Evolutionary conservation across 2,888 invertebrate species (phyloP).

Genomic region (Anorthoa munda): DNA sequence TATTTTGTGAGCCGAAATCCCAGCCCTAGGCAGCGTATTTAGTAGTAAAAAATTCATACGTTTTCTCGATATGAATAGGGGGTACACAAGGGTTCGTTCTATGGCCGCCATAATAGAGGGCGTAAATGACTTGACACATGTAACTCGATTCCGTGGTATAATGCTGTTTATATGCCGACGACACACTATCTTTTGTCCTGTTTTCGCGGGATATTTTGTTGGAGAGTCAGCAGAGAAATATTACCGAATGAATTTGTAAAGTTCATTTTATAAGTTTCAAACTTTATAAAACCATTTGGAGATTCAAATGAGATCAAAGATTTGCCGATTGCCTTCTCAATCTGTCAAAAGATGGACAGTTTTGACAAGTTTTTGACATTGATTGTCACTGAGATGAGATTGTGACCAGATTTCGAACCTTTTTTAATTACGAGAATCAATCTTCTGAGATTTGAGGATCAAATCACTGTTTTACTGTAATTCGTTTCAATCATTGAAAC

Average conservation of each 20-base stretch:
- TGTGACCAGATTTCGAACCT: neutral
- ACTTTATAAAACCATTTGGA: no score
- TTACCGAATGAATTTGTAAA: neutral
- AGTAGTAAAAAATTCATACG: slow-evolving; percentile 40
- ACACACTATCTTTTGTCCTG: slow-evolving; percentile 80
- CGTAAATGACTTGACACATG: slow-evolving; percentile 76
- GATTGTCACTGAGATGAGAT: neutral
- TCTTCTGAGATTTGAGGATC: neutral
- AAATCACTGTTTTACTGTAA: neutral
- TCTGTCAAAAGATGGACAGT: neutral
- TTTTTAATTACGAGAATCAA: neutral
- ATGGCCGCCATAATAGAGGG: slow-evolving; percentile 57
- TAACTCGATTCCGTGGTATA: slow-evolving; percentile 82
- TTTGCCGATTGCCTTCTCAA: neutral
- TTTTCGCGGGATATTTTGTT: slow-evolving; percentile 71
- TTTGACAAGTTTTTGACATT: neutral
- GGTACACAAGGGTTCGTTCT: slow-evolving; percentile 53
- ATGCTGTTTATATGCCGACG: slow-evolving; percentile 81
- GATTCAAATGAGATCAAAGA: neutral
- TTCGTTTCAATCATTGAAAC: neutral
- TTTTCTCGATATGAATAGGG: slow-evolving; percentile 53
- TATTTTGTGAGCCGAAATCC: slow-evolving; percentile 32
- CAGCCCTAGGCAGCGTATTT: slow-evolving; percentile 32
- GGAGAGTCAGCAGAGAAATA: slow-evolving; percentile 69
- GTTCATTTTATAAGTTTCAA: neutral